These are phyloP conservation scores for Aporophyla lueneburgensis DNA, from an alignment of 2,888 invertebrate genomes.

Conservation along the genomic window DNA sequence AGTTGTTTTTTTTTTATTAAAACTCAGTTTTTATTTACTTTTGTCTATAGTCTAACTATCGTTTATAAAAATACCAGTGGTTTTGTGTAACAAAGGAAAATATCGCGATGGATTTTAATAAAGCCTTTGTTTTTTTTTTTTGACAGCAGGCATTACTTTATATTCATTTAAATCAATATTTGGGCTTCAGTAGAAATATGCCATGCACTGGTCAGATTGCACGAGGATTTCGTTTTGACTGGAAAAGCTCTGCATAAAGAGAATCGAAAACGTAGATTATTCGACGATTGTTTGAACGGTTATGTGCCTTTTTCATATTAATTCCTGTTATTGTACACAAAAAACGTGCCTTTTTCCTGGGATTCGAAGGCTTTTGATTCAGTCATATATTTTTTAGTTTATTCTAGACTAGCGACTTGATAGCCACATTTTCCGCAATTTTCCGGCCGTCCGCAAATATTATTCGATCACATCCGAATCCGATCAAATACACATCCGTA, in stretches of 20 bases:
- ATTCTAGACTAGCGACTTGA: too few relatives aligned
- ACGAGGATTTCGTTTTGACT: constrained; percentile 4
- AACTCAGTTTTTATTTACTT: not conserved
- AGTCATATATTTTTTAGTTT: too few relatives aligned
- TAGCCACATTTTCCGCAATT: too few relatives aligned
- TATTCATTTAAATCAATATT: constrained; percentile 44
- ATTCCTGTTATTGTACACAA: not conserved
- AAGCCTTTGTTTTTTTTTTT: constrained; percentile 15
- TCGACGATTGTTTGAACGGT: constrained; percentile 3
- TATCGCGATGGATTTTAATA: constrained; percentile 18
- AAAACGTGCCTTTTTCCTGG: accelerated
- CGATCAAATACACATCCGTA: too few relatives aligned
- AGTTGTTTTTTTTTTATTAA: not conserved
- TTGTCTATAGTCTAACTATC: not conserved
- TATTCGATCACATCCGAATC: too few relatives aligned
- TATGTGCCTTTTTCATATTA: not conserved
- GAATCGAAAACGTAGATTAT: constrained; percentile 1
- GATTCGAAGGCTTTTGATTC: not conserved
- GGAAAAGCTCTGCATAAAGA: not conserved
- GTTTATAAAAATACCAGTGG: constrained; percentile 24
- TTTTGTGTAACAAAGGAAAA: constrained; percentile 20
- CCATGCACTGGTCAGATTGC: constrained; percentile 7
- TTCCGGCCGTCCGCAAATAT: too few relatives aligned
- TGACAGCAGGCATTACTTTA: constrained; percentile 9
- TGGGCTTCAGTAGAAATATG: constrained; percentile 21